Evolutionary conservation across 2,888 invertebrate species (phyloP), one percentile per base, ranked within the genome.

Genomic region (Balanococcus diminutus): DNA sequence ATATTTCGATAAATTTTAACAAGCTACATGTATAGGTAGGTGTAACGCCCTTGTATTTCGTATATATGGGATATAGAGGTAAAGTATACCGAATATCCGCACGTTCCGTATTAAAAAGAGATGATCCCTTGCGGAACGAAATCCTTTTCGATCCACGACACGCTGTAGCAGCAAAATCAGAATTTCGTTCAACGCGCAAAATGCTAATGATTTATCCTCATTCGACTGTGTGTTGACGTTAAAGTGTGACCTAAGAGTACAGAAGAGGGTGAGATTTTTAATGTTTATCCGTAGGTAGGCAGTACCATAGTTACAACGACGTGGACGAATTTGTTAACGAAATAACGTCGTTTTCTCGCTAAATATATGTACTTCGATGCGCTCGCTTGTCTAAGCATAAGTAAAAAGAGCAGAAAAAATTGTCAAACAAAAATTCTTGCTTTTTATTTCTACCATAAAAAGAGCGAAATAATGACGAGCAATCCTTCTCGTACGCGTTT

Each of bases 171-270:
- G 67, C 67, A 14, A 67, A 67, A 67, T 67, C 67, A 28, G 67
- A 25, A 67, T 67, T 67, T 67, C 16, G 67, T 67, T 67, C 25
- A 19, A 25, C 8, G 25, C 11, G 11, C 25, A 67, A 28, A 67
- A 67, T 67, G 67, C 67, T 67, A 67, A 67, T 67, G 67, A 67
- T 67, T 67, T 67, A 67, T 67, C 28, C 67, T 67, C 25, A 67
- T 67, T 67, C 67, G 5, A n/a, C n/a, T n/a, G n/a, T n/a, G 46
- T n/a, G 67, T 67, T 67, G 67, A 67, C 67, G 67, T 67, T 67
- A 67, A 67, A 67, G 25, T 67, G 67, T 67, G 67, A 67, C 67
- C 67, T 67, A 67, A 67, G n/a, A n/a, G 25, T 67, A 67, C 67
- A 22, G 67, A 67, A 67, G 67, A 22, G 25, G 25, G 67, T 67